Conservation (phyloP, 1,140 invertebrate species). For the Protaetia brevitarsis region DNA sequence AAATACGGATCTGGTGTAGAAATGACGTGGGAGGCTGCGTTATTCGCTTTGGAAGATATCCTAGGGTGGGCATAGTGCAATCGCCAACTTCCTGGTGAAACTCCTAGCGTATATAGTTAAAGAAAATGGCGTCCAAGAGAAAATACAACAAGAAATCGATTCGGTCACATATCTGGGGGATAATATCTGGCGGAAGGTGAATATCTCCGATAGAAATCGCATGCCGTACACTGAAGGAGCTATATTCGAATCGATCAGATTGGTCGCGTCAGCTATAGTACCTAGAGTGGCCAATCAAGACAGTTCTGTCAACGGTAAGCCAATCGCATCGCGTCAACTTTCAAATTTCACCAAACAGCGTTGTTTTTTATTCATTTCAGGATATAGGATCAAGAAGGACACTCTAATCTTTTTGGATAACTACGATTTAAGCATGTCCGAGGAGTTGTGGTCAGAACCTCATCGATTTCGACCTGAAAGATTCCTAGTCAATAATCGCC, state of each 20-base stretch:
- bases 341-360: background rate
- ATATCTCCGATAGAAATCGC: conserved; percentile 53
- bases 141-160: conserved; percentile 70
- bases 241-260: conserved; percentile 72
- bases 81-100: conserved; percentile 76
- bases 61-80: conserved; percentile 82
- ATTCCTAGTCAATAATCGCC: conserved; percentile 57
- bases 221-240: conserved; percentile 81
- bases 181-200: conserved; percentile 31
- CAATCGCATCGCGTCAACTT: background rate
- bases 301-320: conserved; percentile 61
- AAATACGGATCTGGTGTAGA: conserved; percentile 51
- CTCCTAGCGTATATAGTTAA: conserved; percentile 44
- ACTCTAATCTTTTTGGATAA: conserved; percentile 86
- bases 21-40: conserved; percentile 61
- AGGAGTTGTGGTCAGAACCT: conserved; percentile 69
- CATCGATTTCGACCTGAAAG: conserved; percentile 69
- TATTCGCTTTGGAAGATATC: conserved; percentile 80
- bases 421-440: conserved; percentile 75
- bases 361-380: conserved; percentile 30
- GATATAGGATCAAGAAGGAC: conserved; percentile 71
- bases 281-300: conserved; percentile 82
- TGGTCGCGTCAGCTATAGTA: conserved; percentile 83
- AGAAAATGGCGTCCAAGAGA: conserved; percentile 60
- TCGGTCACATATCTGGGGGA: conserved; percentile 42